Base-by-base conservation (phyloP, 1,140 invertebrate species). In the Nilaparvata lugens region DNA sequence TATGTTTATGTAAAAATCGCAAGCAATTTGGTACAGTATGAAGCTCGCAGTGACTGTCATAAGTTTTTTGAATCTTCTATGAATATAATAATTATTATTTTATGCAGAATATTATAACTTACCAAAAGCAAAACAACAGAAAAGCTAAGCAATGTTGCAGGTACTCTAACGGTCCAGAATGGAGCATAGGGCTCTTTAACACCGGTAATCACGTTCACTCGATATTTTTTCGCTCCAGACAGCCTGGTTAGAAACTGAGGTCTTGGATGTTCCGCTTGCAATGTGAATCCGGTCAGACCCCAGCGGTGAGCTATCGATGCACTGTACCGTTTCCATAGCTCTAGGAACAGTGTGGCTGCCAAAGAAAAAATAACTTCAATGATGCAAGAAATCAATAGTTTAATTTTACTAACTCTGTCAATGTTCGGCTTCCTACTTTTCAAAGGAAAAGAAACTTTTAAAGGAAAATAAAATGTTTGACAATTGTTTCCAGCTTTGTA, bases 291-390 rank as follows among this genome's bases (percentile, higher is more conserved):
- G 2, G 89, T 91, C 52, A 95, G 77, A 74, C 93, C 92, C 92
- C 91, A 95, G 43, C 87, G 80, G 73, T 95, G 91, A 2, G 89
- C 92, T 68, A 95, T 92, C 75, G 91, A 87, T 0, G 89, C 87
- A 89, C 24, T 35, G 72, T 93, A 93, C 38, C 94, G 78, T 75
- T 97, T 97, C 95, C 95, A 98, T 62, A 96, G 77, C 76, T 98
- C 95, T 65, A 96, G 73, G 75, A 93, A 95, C 62, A 92, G 79
- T 4, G 88, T 84, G 24, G 85, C 89, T 88, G 65, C 16, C 75
- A 75, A 40, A 42, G 38, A 38, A 42, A 9, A 9, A 40, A 40
- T 9, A 40, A 40, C 38, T 40, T n/a, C 9, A 40, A 40, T 40
- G n/a, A n/a, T n/a, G n/a, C 31, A 48, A 48, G 5, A 45, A 45